Evolutionary conservation across 1,140 invertebrate genomes (phyloP).

Genomic region (Protaetia brevitarsis): DNA sequence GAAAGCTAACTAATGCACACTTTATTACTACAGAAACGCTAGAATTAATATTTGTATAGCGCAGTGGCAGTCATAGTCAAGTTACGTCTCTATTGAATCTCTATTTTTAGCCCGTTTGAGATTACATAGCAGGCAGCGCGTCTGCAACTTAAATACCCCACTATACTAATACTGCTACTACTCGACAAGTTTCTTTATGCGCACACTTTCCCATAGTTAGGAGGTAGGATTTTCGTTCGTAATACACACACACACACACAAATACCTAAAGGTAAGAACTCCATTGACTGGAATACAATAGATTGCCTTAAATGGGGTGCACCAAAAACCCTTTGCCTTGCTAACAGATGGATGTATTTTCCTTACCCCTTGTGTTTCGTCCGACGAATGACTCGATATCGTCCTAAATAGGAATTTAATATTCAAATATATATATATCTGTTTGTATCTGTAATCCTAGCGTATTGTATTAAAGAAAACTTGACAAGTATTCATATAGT

Average conservation of each 20-base stretch:
- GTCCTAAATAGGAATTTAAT: background rate
- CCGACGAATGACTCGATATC: background rate
- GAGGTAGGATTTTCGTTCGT: background rate
- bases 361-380: background rate
- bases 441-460: no score
- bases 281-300: constrained; percentile 4
- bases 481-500: no score
- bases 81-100: background rate
- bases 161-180: no score
- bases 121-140: background rate
- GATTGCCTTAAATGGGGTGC: constrained; percentile 5
- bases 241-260: constrained; percentile 3
- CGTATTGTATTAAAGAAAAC: no score
- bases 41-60: background rate
- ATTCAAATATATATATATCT: background rate
- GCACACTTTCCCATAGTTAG: constrained; percentile 10
- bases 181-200: background rate
- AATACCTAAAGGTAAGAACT: constrained; percentile 6
- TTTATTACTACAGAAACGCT: no score
- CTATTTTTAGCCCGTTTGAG: background rate
- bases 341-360: constrained; percentile 2
- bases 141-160: background rate
- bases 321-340: background rate
- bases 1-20: no score
- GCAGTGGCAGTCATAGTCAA: background rate